Base-by-base conservation (phyloP, 2,888 invertebrate genomes). In the Halictus quadricinctus region DNA sequence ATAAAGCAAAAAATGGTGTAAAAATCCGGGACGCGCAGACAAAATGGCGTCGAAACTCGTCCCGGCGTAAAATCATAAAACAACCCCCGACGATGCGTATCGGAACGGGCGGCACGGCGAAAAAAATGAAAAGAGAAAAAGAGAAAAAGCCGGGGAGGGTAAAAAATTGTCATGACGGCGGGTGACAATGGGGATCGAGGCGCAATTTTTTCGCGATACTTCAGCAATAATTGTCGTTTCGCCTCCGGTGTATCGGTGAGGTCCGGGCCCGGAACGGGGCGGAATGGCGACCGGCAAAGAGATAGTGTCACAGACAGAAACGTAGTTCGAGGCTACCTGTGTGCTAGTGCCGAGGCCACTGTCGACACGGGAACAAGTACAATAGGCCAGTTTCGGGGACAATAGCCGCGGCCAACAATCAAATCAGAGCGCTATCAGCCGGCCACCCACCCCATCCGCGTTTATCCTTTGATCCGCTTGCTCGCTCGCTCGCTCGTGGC, bases 351-450 rank as follows among this genome's bases (percentile, higher is more conserved):
- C 85, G 79, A 85, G 85, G 73, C 81, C 80, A 81, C 72, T 58
- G 89, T 83, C 83, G 87, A 84, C 85, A 83, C 82, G 87, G 81
- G 81, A 84, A 84, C 89, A 84, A 84, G 91, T 88, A 93, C 92
- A 93, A 93, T 92, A 89, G 92, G 90, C 91, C 91, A 91, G 92
- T 91, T 92, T 89, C 92, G 89, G 87, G 93, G 92, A 94, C 93
- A 94, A 94, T 94, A 94, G 93, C 92, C 91, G 92, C 88, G 93
- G 93, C 93, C 91, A 94, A 94, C 94, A 94, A 94, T 94, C 94
- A 93, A 94, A 94, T 94, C 93, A 93, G 93, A 90, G 91, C 92
- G 91, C 93, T 94, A 94, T 94, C 94, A 93, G 91, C 87, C 91
- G 90, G 84, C 92, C 90, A 86, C 90, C 85, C 87, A 83, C 72